These are phyloP conservation scores for Caenorhabditis macrosperma DNA, from an alignment of 2,888 invertebrate genomes.

Conservation along the genomic window DNA sequence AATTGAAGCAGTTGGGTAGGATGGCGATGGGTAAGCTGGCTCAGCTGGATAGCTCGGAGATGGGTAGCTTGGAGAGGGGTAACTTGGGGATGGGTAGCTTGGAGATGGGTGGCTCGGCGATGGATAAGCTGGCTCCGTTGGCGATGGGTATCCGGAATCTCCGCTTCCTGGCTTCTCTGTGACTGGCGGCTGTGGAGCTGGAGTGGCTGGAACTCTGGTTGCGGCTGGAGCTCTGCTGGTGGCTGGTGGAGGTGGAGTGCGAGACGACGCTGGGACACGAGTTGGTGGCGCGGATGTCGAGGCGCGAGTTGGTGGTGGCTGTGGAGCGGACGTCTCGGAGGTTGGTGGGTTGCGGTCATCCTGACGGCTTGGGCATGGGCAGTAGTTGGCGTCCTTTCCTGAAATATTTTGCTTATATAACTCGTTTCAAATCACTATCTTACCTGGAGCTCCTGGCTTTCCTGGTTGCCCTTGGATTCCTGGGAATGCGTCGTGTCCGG, in stretches of 20 bases:
- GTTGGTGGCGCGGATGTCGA: constrained; percentile 20
- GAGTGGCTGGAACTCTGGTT: constrained; percentile 12
- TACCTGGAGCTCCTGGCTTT: constrained; percentile 65
- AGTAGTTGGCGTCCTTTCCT: constrained; percentile 67
- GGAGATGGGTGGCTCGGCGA: constrained; percentile 40
- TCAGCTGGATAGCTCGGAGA: constrained; percentile 44
- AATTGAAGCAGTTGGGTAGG: constrained; percentile 2
- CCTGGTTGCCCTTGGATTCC: constrained; percentile 67
- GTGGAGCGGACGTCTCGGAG: constrained; percentile 20
- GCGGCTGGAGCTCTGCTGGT: constrained; percentile 30
- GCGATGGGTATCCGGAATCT: constrained; percentile 48
- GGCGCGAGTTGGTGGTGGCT: constrained; percentile 26
- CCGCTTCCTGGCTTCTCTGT: constrained; percentile 13
- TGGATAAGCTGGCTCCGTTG: constrained; percentile 30
- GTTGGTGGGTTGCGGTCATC: constrained; percentile 45
- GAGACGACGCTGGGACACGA: constrained; percentile 10
- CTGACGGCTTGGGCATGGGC: constrained; percentile 61
- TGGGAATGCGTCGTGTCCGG: constrained; percentile 67
- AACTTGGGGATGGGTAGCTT: constrained; percentile 41
- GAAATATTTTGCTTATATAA: constrained; percentile 12
- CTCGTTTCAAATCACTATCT: background rate
- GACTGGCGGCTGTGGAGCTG: constrained; percentile 26
- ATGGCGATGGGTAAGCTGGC: constrained; percentile 22
- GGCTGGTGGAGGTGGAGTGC: constrained; percentile 38
- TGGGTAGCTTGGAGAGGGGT: constrained; percentile 49